phyloP scores from a whole-genome alignment of 2,888 invertebrate genomes.

The Melieria picta region DNA sequence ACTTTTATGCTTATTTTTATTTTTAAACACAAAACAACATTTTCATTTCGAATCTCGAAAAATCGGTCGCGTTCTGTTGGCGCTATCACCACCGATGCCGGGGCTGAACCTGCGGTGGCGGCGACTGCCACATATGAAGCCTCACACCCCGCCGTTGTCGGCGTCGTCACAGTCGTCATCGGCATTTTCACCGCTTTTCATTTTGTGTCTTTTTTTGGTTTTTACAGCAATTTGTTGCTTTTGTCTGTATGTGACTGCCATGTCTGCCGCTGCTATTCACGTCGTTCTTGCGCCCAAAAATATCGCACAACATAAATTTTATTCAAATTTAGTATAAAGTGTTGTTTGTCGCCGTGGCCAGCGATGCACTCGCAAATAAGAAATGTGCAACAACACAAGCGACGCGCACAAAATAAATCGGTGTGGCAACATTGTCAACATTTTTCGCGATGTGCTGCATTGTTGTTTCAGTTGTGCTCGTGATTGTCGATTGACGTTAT shows the following conservation, averaged over 20 bases:
- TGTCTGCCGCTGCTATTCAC: constrained; percentile 24
- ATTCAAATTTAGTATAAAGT: constrained; percentile 41
- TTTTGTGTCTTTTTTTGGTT: constrained; percentile 9
- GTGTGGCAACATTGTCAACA: background rate
- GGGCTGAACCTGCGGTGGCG: too few relatives aligned
- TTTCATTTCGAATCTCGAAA: too few relatives aligned
- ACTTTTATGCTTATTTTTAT: background rate
- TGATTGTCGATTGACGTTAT: too few relatives aligned
- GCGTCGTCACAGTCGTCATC: constrained; percentile 19
- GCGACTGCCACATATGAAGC: too few relatives aligned
- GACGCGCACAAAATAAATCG: background rate
- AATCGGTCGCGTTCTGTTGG: too few relatives aligned
- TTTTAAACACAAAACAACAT: too few relatives aligned
- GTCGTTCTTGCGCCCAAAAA: constrained; percentile 44
- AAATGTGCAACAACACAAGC: constrained; percentile 11
- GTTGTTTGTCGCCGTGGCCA: too few relatives aligned
- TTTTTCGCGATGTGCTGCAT: background rate
- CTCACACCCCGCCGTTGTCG: background rate
- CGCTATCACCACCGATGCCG: too few relatives aligned
- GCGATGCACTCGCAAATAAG: background rate
- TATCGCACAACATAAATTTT: constrained; percentile 53
- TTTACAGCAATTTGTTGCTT: constrained; percentile 2
- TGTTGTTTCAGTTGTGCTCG: too few relatives aligned
- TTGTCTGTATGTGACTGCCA: constrained; percentile 3
- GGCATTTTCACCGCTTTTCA: constrained; percentile 12